Base-by-base conservation (phyloP, 2,888 invertebrate genomes). In the Corythucha ciliata region DNA sequence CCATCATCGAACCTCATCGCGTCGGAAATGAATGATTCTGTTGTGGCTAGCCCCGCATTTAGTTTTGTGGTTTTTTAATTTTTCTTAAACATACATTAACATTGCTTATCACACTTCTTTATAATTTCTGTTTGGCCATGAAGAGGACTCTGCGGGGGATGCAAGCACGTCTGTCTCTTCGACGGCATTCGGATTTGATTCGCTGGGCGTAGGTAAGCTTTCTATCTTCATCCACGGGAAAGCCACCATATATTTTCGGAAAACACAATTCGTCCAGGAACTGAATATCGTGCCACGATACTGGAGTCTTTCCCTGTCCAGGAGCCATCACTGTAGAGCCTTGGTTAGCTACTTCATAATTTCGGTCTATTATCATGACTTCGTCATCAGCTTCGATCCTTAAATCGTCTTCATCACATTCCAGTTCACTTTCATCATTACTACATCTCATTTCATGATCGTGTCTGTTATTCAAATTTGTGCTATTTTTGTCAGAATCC, bases 221-320 rank as follows among this genome's bases (percentile, higher is more conserved):
- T 26, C 18, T 10, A 2, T 48, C 14, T 2, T 4, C 16, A 12
- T 34, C 37, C 1, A 46, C 6, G 2, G n/a, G n/a, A n/a, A 24
- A 25, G 12, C 51, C 51, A 14, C 24, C 44, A 46, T 27, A 51
- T 16, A 46, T 46, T 16, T 6, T 24, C 1, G 51, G 51, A 25
- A 51, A 51, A 26, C 51, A 46, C 18, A 51, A 22, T 26, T 51
- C 51, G 4, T 51, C 51, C 1, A 51, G 20, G 14, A 36, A 18
- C 1, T 8, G 45, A 2, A 34, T 14, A 18, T 16, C 20, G 24
- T 51, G 45, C 45, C 51, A 51, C 7, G 51, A 7, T 21, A 51
- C 12, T 25, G 51, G 51, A n/a, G 3, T 2, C 21, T 46, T 46
- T 3, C 46, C 53, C 39, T 55, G 48, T 24, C 49, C 49, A 25